phyloP scores from a whole-genome alignment of 2,888 invertebrate genomes.

The Drosophila paranaensis region DNA sequence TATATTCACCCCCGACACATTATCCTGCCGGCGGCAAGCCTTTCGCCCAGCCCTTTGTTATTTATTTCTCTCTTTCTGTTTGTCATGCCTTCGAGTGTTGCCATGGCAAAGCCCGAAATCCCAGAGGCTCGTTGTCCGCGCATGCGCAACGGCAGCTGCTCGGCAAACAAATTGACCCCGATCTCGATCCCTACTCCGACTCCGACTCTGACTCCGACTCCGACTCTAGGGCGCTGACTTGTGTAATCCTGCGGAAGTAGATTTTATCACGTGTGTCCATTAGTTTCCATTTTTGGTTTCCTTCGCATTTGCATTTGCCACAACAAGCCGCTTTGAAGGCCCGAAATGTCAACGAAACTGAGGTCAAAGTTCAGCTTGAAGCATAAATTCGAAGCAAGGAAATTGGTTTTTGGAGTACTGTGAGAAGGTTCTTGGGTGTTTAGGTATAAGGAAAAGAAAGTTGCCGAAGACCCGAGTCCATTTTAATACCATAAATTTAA shows the following conservation, averaged over 20 bases:
- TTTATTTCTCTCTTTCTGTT: neutral
- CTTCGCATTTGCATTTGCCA: slow-evolving; percentile 37
- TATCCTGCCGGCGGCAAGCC: slow-evolving; percentile 51
- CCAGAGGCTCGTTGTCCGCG: slow-evolving; percentile 63
- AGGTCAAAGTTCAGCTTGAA: slow-evolving; percentile 37
- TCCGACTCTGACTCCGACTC: slow-evolving; percentile 14
- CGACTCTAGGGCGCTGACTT: slow-evolving; percentile 40
- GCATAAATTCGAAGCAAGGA: neutral
- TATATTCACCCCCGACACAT: slow-evolving; percentile 20
- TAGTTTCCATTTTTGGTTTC: slow-evolving; percentile 60
- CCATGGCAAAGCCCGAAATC: slow-evolving; percentile 60
- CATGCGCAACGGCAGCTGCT: slow-evolving; percentile 74
- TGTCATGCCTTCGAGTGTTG: slow-evolving; percentile 20
- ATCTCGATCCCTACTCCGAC: slow-evolving; percentile 9
- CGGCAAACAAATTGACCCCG: neutral
- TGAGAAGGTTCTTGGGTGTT: neutral
- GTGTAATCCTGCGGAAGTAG: slow-evolving; percentile 78
- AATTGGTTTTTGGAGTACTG: neutral
- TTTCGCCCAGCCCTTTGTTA: slow-evolving; percentile 5
- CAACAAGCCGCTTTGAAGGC: slow-evolving; percentile 29
- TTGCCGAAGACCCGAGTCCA: neutral
- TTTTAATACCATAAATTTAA: neutral
- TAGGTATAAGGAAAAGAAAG: neutral
- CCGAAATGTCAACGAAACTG: slow-evolving; percentile 4
- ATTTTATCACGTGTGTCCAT: slow-evolving; percentile 72